These are phyloP conservation scores for Argentina silus DNA, from an alignment of 2,797 vertebrate genomes.

Conservation along the genomic window DNA sequence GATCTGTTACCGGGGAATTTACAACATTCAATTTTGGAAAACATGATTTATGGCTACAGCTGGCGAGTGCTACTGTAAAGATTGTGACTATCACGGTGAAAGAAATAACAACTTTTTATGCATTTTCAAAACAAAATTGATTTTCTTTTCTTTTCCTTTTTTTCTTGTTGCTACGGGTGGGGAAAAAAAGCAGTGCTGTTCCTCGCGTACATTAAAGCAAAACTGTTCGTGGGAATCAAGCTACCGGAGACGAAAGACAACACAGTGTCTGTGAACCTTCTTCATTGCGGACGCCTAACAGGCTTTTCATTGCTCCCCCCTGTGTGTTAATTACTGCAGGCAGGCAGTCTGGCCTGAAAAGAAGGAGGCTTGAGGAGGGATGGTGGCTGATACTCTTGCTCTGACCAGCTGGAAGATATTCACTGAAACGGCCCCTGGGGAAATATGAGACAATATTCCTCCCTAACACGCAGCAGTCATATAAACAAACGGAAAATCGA, in stretches of 20 bases:
- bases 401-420: constrained; percentile 70
- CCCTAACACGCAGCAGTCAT: constrained; percentile 64
- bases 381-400: constrained; percentile 55
- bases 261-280: background rate
- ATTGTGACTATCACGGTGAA: constrained; percentile 27
- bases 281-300: constrained; percentile 38
- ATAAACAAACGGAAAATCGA: constrained; percentile 71
- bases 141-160: constrained; percentile 18
- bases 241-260: constrained; percentile 24
- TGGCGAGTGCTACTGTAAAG: background rate
- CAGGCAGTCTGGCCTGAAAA: constrained; percentile 62
- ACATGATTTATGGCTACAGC: constrained; percentile 39
- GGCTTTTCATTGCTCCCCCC: constrained; percentile 51
- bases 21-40: constrained; percentile 44
- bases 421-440: constrained; percentile 58
- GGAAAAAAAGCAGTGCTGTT: constrained; percentile 8
- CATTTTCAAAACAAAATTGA: constrained; percentile 24
- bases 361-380: constrained; percentile 51
- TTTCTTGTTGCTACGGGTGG: background rate
- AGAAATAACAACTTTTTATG: constrained; percentile 37
- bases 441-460: constrained; percentile 69
- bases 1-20: constrained; percentile 23
- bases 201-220: constrained; percentile 1
- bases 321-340: constrained; percentile 70
- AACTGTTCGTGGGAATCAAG: background rate